Base-by-base conservation (phyloP, 2,888 invertebrate genomes). In the Sarcophaga variegata region DNA sequence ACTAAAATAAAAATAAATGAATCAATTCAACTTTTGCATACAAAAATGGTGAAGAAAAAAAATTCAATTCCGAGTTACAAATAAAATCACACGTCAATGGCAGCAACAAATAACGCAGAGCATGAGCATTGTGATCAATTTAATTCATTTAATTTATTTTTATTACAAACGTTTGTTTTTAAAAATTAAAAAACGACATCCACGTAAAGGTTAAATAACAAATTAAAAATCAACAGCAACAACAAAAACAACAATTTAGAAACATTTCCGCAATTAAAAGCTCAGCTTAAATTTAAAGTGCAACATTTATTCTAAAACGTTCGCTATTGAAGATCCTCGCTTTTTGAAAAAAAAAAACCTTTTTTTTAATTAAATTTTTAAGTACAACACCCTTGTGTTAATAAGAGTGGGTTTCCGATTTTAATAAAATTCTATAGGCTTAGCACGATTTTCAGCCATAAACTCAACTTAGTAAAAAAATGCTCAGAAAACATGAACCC, bases 201-300 rank as follows among this genome's bases (percentile, higher is more conserved):
- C 75, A 81, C 79, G 25, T 78, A 81, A 87, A 87, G 87, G 87
- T 82, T 87, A 84, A 87, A 79, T 84, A 76, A 71, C 59, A 71
- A 87, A 87, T 81, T 71, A 79, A 81, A 75, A 80, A 59, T 76
- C 83, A 77, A 66, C 74, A 81, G 64, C 54, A 47, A 54, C 12
- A 54, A 64, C 25, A 83, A 83, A 77, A 71, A 83, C 66, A 27
- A 37, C 10, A 37, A 37, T 37, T 37, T 37, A 37, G 8, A 37
- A 70, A 85, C 88, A 88, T 89, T 87, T 86, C 86, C 75, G 78
- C 80, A 87, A 85, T 85, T 82, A 80, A 81, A 82, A 88, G 10
- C 45, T 63, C 60, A 27, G 27, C 22, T 76, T 12, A 63, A 74
- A 37, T 76, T 63, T 12, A 66, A 20, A 25, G 27, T 64, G 20